Conservation (phyloP, 2,888 invertebrate species). For the Rhodophaea formosa region DNA sequence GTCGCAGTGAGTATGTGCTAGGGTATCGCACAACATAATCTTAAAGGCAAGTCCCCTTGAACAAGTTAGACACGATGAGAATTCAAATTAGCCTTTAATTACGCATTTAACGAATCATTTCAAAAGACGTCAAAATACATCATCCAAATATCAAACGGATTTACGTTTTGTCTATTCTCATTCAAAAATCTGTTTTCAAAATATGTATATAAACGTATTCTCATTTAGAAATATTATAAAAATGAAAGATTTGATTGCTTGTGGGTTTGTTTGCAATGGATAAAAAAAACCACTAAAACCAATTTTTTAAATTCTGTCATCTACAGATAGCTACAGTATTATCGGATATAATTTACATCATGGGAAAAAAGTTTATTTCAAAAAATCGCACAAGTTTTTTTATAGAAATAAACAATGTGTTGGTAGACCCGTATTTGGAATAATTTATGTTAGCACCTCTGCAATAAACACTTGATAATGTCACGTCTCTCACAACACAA, state of each 20-base stretch:
- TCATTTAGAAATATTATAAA: too few relatives aligned
- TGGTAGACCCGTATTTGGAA: neutral
- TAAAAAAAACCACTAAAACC: too few relatives aligned
- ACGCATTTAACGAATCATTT: too few relatives aligned
- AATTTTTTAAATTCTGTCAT: too few relatives aligned
- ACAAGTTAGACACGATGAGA: conserved; percentile 48
- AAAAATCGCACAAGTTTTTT: too few relatives aligned
- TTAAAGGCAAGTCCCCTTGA: conserved; percentile 44
- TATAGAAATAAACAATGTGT: neutral
- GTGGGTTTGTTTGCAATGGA: too few relatives aligned
- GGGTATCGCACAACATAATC: conserved; percentile 49
- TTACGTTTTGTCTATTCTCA: neutral
- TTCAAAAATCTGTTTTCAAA: neutral
- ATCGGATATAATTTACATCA: too few relatives aligned
- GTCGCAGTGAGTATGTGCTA: conserved; percentile 34
- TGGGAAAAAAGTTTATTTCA: too few relatives aligned
- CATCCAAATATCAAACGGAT: neutral
- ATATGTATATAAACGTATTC: too few relatives aligned
- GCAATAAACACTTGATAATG: conserved; percentile 1
- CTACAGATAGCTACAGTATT: too few relatives aligned
- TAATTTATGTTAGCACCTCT: neutral
- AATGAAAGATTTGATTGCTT: too few relatives aligned
- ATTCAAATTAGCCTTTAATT: conserved; percentile 39
- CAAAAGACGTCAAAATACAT: conserved; percentile 21
- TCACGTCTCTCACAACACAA: conserved; percentile 41